A percentile compares a stretch with the other conserved stretches of the same genome.
Conservation (phyloP, 2,888 invertebrate species). For the Tenthredo notha region DNA sequence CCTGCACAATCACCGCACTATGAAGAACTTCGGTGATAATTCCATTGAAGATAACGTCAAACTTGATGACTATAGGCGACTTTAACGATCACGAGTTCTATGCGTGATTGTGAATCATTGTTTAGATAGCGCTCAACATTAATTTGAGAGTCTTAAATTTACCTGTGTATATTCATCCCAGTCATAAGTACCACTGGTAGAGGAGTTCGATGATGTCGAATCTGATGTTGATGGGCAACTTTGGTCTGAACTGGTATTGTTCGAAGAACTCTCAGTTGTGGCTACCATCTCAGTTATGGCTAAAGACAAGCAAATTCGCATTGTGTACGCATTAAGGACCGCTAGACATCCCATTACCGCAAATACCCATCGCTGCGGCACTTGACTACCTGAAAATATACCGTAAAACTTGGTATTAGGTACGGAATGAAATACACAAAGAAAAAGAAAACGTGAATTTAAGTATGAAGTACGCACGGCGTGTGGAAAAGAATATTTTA, state of each 20-base stretch:
- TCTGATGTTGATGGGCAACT: background rate
- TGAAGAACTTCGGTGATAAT: background rate
- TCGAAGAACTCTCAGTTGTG: background rate
- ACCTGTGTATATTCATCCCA: constrained; percentile 36
- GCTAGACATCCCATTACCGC: constrained; percentile 84
- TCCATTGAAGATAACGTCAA: background rate
- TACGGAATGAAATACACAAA: background rate
- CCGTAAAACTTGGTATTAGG: background rate
- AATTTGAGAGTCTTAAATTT: background rate
- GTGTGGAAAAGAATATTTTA: too few species aligned
- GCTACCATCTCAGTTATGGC: constrained; percentile 84
- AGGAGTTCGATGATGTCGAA: background rate
- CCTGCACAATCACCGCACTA: too few species aligned
- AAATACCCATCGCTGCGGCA: constrained; percentile 34
- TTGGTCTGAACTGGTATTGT: background rate
- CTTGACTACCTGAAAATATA: background rate
- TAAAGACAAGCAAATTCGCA: constrained; percentile 84
- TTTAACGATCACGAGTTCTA: background rate
- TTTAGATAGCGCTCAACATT: background rate
- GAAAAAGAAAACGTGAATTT: background rate
- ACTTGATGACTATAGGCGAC: background rate
- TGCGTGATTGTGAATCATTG: background rate
- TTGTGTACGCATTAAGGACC: constrained; percentile 85
- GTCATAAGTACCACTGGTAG: background rate
- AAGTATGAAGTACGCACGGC: background rate